Base-by-base conservation (phyloP, 1,140 invertebrate genomes). In the Drosophila lowei region DNA sequence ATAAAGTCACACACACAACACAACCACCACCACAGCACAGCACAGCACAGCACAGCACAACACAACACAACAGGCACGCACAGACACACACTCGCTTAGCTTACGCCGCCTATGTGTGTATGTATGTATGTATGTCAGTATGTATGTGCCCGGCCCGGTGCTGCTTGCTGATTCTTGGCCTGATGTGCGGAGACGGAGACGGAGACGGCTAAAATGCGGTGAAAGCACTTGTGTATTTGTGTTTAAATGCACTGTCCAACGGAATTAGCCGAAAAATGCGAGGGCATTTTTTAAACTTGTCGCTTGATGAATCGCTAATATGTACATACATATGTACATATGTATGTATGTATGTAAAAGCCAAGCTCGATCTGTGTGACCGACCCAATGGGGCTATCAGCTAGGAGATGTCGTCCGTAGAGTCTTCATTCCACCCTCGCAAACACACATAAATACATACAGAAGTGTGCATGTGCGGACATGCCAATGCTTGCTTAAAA, bases 161-260 rank as follows among this genome's bases (percentile, higher is more conserved):
- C 68, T 65, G 76, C 63, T 55, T 86, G 77, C 63, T 76, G 77
- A 70, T 83, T 80, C 49, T 67, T 50, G 63, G 56, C 62, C 50
- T 44, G 62, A 76, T 75, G 60, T 74, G 47, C 38, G 50, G 44
- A 25, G 15, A 2, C 18, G 50, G 44, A 25, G 15, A 2, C 18
- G 30, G 62, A 66, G 65, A 68, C 58, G 83, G 73, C 83, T 77
- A 77, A 88, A 81, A 85, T 88, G 67, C 72, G 78, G 77, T 78
- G 83, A 85, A 85, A 85, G 81, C 81, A 86, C 83, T 78, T 85
- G 81, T 83, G 78, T 66, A 59, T 68, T 60, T 75, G 56, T 75
- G 41, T 63, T 67, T 66, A 53, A 74, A 67, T 75, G 72, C 70
- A 74, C 42, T 74, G 59, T 9, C 49, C 71, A 57, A 72, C 38